Evolutionary conservation across 2,113 vertebrate genomes (phyloP).

Genomic region (Nesogale talazaci): DNA sequence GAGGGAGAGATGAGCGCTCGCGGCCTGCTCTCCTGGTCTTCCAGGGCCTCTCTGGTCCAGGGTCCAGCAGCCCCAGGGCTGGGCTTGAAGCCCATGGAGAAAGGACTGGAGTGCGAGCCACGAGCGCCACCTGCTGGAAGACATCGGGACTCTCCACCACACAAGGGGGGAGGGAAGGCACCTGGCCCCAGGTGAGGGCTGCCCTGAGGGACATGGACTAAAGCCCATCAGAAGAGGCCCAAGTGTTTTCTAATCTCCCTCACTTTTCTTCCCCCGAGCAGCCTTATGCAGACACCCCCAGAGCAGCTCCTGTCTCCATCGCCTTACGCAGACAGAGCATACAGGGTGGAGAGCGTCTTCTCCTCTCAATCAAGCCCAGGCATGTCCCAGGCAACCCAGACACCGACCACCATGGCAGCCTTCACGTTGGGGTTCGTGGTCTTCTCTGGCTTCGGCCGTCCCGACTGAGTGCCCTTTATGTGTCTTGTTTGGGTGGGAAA

Average conservation of each 20-base stretch:
- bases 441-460: neutral
- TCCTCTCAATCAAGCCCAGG: too few species aligned
- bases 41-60: neutral
- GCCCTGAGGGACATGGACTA: neutral
- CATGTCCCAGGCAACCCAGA: neutral
- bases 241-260: neutral
- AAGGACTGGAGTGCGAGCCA: neutral
- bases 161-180: neutral
- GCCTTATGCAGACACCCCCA: neutral
- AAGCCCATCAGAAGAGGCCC: fast-evolving
- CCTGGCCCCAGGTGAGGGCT: neutral
- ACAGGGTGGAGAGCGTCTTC: neutral
- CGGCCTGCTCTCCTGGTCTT: neutral
- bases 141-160: fast-evolving
- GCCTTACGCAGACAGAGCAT: fast-evolving
- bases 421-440: neutral
- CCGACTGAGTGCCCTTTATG: neutral
- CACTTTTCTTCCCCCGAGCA: neutral
- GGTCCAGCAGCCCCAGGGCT: neutral
- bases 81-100: neutral
- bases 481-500: neutral
- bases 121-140: constrained; percentile 15
- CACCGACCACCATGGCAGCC: neutral
- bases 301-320: neutral
- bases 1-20: neutral